Conservation (phyloP, 1,140 invertebrate species). For the Halotydeus destructor region DNA sequence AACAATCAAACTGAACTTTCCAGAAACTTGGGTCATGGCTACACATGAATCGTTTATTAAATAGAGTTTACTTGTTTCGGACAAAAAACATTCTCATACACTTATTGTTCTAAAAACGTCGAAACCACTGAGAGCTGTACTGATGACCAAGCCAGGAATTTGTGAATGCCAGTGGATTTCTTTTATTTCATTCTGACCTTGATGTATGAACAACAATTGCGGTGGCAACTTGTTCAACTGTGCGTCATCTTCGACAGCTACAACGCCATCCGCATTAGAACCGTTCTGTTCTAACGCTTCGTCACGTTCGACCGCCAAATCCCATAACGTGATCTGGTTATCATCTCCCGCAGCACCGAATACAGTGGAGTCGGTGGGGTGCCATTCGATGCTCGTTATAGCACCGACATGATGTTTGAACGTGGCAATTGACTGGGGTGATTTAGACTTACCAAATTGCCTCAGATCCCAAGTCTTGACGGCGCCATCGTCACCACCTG, state of each 20-base stretch:
- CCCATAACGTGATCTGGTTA: slow-evolving; percentile 92
- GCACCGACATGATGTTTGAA: slow-evolving; percentile 82
- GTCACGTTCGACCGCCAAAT: slow-evolving; percentile 72
- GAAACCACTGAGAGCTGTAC: slow-evolving; percentile 80
- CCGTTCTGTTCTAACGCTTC: slow-evolving; percentile 22
- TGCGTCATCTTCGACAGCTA: slow-evolving; percentile 32
- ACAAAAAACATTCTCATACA: slow-evolving; percentile 36
- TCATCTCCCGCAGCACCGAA: slow-evolving; percentile 83
- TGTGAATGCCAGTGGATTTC: slow-evolving; percentile 98
- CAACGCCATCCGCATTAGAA: background rate
- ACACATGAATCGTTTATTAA: no score
- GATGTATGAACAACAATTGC: slow-evolving; percentile 91
- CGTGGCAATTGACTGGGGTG: slow-evolving; percentile 47
- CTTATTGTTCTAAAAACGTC: slow-evolving; percentile 97
- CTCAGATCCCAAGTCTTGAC: slow-evolving; percentile 89
- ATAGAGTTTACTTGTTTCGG: background rate
- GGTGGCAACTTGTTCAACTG: slow-evolving; percentile 53
- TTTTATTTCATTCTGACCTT: slow-evolving; percentile 93
- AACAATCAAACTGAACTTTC: no score
- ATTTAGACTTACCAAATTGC: slow-evolving; percentile 34
- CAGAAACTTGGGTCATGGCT: background rate
- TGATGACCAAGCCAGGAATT: slow-evolving; percentile 73
- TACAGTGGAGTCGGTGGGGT: slow-evolving; percentile 70
- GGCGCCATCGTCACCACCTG: slow-evolving; percentile 85
- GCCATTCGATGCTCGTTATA: slow-evolving; percentile 71